Percentiles rank a stretch among this genome's conserved stretches.
These are phyloP conservation scores for Dynastes maya DNA, from an alignment of 2,888 invertebrate genomes.

Conservation along the genomic window DNA sequence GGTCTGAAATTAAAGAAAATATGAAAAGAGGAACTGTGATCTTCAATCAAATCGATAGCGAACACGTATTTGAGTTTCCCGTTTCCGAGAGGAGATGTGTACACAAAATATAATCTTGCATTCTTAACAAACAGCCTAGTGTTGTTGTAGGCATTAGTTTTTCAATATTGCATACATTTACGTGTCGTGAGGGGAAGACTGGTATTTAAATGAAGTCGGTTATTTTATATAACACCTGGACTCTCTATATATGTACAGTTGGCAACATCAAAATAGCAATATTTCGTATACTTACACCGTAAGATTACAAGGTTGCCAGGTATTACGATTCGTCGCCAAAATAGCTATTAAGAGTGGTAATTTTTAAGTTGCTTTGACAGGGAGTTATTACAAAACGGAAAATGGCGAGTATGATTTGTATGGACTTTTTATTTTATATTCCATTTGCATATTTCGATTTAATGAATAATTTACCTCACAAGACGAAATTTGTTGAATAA, in stretches of 20 bases:
- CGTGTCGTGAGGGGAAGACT: conserved; percentile 46
- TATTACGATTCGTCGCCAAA: too few relatives aligned
- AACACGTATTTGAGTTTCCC: conserved; percentile 29
- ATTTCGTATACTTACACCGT: conserved; percentile 50
- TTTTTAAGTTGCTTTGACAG: too few relatives aligned
- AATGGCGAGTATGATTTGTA: too few relatives aligned
- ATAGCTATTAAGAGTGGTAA: too few relatives aligned
- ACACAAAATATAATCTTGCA: conserved; percentile 30
- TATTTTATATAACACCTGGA: conserved; percentile 67
- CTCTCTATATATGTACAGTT: conserved; percentile 60
- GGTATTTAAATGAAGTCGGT: conserved; percentile 61
- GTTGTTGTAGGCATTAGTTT: conserved; percentile 56
- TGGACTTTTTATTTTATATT: not conserved
- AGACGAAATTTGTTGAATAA: conserved; percentile 4
- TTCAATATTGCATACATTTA: conserved; percentile 16
- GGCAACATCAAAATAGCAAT: conserved; percentile 58
- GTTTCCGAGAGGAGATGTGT: conserved; percentile 22
- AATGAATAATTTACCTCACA: conserved; percentile 47
- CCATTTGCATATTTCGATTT: not conserved
- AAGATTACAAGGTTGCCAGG: not conserved
- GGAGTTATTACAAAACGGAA: too few relatives aligned
- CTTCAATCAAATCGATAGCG: not conserved
- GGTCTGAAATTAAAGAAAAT: not conserved
- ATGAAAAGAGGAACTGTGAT: not conserved
- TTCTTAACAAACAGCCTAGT: conserved; percentile 22